phyloP scores from a whole-genome alignment of 2,888 invertebrate species.

The Cyclophora albipunctata region DNA sequence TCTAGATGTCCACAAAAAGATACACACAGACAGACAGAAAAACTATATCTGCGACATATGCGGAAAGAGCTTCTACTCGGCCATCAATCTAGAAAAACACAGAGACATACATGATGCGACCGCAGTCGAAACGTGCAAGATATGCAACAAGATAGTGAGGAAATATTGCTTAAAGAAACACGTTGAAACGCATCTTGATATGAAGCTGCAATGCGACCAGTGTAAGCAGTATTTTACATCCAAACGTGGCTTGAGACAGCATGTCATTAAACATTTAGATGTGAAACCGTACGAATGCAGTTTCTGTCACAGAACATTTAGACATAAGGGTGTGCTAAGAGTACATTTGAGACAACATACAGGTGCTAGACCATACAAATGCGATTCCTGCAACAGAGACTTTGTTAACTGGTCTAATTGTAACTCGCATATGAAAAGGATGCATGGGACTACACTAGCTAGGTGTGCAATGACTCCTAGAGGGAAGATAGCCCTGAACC shows the following conservation, averaged over 20 bases:
- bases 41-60: conserved; percentile 70
- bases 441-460: conserved; percentile 13
- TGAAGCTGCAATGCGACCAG: conserved; percentile 7
- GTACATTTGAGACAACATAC: conserved; percentile 18
- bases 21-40: conserved; percentile 77
- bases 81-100: background rate
- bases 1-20: background rate
- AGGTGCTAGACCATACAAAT: conserved; percentile 15
- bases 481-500: conserved; percentile 13
- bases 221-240: conserved; percentile 7
- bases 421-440: conserved; percentile 21
- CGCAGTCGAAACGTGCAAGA: conserved; percentile 3
- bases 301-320: conserved; percentile 6
- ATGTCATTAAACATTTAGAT: conserved; percentile 7
- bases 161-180: conserved; percentile 7
- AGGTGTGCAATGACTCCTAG: conserved; percentile 12
- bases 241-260: conserved; percentile 7
- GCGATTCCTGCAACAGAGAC: conserved; percentile 11
- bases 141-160: conserved; percentile 9
- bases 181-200: conserved; percentile 5
- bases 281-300: conserved; percentile 5
- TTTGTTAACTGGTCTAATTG: conserved; percentile 23
- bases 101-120: background rate
- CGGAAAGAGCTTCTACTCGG: background rate
- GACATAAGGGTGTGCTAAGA: conserved; percentile 7